phyloP scores from a whole-genome alignment of 2,113 vertebrate genomes.

The Saccopteryx bilineata region DNA sequence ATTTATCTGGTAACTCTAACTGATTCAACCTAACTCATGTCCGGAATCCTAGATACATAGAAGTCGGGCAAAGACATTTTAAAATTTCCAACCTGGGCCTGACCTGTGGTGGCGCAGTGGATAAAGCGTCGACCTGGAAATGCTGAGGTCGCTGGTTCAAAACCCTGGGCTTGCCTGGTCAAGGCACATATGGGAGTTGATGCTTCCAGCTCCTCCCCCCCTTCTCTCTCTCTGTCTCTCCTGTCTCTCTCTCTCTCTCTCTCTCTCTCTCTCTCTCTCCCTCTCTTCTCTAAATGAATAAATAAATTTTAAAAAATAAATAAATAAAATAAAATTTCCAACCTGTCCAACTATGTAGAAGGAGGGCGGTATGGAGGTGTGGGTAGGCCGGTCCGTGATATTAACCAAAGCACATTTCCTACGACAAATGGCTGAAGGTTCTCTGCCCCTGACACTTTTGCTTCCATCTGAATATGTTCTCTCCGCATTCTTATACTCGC shows the following conservation, averaged over 20 bases:
- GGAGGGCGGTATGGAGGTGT: neutral
- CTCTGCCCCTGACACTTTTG: neutral
- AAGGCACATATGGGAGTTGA: too few species aligned
- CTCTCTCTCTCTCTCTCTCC: too few species aligned
- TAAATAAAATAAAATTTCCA: neutral
- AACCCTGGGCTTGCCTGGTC: too few species aligned
- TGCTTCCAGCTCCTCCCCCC: too few species aligned
- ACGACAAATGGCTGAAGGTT: neutral
- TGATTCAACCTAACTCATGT: slow-evolving; percentile 22
- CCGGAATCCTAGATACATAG: neutral
- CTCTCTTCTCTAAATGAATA: too few species aligned
- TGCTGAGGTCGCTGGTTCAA: too few species aligned
- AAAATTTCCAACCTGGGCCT: neutral
- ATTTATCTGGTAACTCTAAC: slow-evolving; percentile 9
- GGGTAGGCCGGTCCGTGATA: neutral
- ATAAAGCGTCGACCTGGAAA: too few species aligned
- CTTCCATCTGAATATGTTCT: slow-evolving; percentile 39
- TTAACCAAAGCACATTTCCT: neutral
- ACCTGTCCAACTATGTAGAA: neutral
- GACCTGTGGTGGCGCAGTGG: too few species aligned
- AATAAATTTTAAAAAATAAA: too few species aligned
- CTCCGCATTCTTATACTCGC: neutral
- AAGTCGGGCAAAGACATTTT: neutral
- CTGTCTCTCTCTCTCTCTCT: too few species aligned
- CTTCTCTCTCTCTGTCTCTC: too few species aligned